phyloP scores from a whole-genome alignment of 2,113 vertebrate species.

The Panthera leo region DNA sequence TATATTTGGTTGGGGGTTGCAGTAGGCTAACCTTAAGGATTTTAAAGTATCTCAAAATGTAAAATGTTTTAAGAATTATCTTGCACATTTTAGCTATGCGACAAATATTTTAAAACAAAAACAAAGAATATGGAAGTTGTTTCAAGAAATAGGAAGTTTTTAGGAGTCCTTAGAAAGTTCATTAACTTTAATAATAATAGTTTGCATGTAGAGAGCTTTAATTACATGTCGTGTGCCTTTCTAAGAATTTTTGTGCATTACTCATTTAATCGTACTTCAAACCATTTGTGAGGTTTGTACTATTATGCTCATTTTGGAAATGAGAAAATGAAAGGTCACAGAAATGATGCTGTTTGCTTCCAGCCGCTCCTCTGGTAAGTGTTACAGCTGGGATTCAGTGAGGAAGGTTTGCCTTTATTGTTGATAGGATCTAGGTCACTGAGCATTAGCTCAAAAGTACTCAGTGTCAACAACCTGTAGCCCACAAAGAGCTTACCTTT shows the following conservation, averaged over 20 bases:
- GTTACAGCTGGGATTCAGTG: background rate
- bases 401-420: background rate
- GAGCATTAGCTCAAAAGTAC: background rate
- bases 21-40: background rate
- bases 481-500: background rate
- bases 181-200: background rate
- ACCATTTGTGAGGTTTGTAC: background rate
- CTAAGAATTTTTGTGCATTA: background rate
- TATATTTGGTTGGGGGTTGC: background rate
- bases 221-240: background rate
- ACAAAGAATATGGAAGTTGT: background rate
- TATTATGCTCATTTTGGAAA: background rate
- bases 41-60: slow-evolving; percentile 11
- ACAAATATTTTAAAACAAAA: background rate
- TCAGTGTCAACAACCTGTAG: background rate
- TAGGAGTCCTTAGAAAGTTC: background rate
- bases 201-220: background rate
- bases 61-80: background rate
- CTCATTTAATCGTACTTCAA: background rate
- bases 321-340: background rate
- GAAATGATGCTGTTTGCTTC: background rate
- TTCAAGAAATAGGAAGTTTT: background rate
- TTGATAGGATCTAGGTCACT: background rate
- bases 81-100: background rate
- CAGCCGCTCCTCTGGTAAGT: background rate